Conservation (phyloP, 1,140 invertebrate species). For the Cephus cinctus region DNA sequence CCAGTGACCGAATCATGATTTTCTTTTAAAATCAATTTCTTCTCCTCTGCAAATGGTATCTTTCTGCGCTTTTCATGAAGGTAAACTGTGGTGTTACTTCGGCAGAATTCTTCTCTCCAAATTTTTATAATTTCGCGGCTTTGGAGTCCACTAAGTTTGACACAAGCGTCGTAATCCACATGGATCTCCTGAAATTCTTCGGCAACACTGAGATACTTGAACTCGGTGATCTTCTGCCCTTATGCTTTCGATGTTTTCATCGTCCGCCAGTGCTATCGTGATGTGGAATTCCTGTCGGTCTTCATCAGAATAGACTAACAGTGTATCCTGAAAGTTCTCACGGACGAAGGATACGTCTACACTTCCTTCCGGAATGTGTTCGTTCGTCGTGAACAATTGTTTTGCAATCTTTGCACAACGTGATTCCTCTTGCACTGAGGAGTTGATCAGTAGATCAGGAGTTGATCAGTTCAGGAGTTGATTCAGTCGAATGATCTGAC, state of each 20-base stretch:
- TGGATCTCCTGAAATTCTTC: conserved; percentile 13
- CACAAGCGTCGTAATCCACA: conserved; percentile 4
- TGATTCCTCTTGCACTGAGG: background rate
- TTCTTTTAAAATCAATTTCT: conserved; percentile 12
- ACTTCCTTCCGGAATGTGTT: conserved; percentile 1
- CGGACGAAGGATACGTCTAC: conserved; percentile 4
- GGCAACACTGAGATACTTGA: background rate
- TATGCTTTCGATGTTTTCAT: conserved; percentile 1
- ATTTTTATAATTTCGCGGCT: conserved; percentile 2
- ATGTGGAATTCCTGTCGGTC: background rate
- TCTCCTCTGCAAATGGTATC: background rate
- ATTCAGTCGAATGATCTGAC: too few relatives aligned
- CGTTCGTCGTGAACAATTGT: background rate
- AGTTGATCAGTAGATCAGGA: too few relatives aligned
- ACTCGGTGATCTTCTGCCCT: background rate
- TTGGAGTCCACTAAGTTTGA: background rate
- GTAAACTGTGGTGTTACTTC: background rate
- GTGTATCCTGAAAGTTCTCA: background rate
- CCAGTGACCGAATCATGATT: conserved; percentile 10
- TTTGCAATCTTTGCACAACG: conserved; percentile 1
- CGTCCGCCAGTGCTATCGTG: background rate
- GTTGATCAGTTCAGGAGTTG: too few relatives aligned
- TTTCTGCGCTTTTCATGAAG: conserved; percentile 5
- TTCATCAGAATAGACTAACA: conserved; percentile 6
- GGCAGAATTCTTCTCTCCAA: conserved; percentile 1